phyloP scores from a whole-genome alignment of 2,888 invertebrate species.

The Cheilosia vernalis region DNA sequence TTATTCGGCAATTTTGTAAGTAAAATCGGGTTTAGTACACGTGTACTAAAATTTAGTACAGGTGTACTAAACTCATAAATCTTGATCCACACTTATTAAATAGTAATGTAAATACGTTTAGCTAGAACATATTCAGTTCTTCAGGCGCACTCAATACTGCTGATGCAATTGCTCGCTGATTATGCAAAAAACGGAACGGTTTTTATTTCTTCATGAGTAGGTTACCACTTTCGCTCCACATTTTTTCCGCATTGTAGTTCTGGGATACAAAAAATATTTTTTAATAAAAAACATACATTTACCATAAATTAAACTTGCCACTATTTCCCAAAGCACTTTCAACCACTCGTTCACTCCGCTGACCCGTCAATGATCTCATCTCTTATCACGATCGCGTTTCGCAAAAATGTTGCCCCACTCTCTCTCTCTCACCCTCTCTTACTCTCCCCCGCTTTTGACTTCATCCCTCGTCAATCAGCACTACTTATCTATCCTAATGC shows the following conservation, averaged over 20 bases:
- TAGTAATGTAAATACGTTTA: too few species aligned
- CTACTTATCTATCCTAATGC: conserved; percentile 12
- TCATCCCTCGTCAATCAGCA: conserved; percentile 5
- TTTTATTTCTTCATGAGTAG: accelerated
- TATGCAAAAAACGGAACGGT: too few species aligned
- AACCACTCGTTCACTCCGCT: background rate
- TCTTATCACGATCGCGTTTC: conserved; percentile 31
- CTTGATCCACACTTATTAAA: too few species aligned
- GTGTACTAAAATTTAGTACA: background rate
- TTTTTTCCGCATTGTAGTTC: too few species aligned
- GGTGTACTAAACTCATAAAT: background rate
- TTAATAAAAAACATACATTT: background rate
- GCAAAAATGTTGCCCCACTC: background rate
- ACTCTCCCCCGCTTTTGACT: background rate
- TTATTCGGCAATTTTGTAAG: too few species aligned
- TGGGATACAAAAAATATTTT: too few species aligned
- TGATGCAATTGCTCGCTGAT: too few species aligned
- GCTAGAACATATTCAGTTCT: too few species aligned
- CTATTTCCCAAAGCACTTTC: background rate
- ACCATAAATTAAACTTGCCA: background rate
- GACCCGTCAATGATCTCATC: conserved; percentile 22
- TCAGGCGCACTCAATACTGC: too few species aligned
- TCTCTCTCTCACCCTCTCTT: background rate
- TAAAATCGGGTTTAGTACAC: background rate
- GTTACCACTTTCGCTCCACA: too few species aligned